Base-by-base conservation (phyloP, 2,113 vertebrate genomes). In the Dicentrarchus labrax region DNA sequence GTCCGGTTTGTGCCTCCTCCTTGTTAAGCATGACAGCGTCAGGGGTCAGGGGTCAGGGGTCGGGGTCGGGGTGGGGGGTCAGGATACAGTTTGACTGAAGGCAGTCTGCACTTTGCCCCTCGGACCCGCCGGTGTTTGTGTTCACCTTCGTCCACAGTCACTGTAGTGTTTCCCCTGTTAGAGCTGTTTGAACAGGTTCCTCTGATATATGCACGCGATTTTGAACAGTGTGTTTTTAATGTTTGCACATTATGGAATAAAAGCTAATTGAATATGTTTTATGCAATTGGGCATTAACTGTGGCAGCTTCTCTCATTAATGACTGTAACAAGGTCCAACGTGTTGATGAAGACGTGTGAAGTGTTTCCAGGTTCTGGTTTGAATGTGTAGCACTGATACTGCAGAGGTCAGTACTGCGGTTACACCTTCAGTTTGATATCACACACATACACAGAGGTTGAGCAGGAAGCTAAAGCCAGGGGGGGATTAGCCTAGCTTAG, bases 191-290 rank as follows among this genome's bases (percentile, higher is more conserved):
- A 65, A 69, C 53, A 68, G n/a, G 22, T 57, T 69, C 67, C 62
- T 57, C 22, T 72, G 1, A 24, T 5, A 8, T 91, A 43, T 86
- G 88, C 88, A 88, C 78, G 60, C 12, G 67, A 5, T 83, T 85
- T 80, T 72, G 38, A 82, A 60, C 30, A 56, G 67, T 75, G 72
- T 30, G 16, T 72, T 88, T 78, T 77, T 80, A 73, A 83, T 41
- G 64, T 91, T 91, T 90, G 88, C 88, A 89, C 83, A 84, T 68
- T 72, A 78, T 77, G 88, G 91, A 93, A 91, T 90, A 84, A 84
- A 90, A 90, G 83, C 77, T 83, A 86, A 89, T 84, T 67, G 38
- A 75, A 76, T 76, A 67, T 80, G 71, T 87, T 76, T 78, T 85
- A 84, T 78, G 70, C 84, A 83, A 5, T 39, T 43, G 88, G 88